phyloP scores from a whole-genome alignment of 2,797 vertebrate genomes.

The Columba guinea region DNA sequence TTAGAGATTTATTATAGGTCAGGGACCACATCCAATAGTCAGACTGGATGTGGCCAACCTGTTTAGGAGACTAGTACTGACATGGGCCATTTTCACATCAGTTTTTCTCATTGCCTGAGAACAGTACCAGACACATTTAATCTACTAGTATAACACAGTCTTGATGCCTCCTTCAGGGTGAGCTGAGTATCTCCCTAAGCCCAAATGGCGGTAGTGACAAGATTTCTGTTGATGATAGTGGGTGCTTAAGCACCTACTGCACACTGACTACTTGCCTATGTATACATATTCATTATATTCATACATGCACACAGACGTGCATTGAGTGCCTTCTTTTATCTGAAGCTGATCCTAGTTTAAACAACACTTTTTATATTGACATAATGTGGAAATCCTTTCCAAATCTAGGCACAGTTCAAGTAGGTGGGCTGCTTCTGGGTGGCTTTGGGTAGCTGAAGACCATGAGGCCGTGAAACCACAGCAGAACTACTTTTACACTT shows the following conservation, averaged over 20 bases:
- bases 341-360: not conserved
- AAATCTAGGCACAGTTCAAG: not conserved
- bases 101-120: not conserved
- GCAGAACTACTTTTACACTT: conserved; percentile 16
- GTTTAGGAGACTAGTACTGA: not conserved
- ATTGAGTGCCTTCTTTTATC: not conserved
- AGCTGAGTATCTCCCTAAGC: not conserved
- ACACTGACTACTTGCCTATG: not conserved
- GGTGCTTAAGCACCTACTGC: not conserved
- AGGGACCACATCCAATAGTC: not conserved
- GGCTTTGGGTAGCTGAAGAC: not conserved
- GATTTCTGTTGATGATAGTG: not conserved
- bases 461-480: not conserved
- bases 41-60: not conserved
- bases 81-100: not conserved
- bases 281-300: not conserved
- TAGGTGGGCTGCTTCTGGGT: not conserved
- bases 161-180: not conserved
- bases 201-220: not conserved
- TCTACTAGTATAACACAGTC: not conserved
- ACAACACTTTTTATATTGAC: not conserved
- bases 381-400: conserved; percentile 1
- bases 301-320: not conserved
- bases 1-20: not conserved
- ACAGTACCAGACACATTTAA: not conserved